Conservation (phyloP, 2,888 invertebrate genomes). For the Pocota personata region DNA sequence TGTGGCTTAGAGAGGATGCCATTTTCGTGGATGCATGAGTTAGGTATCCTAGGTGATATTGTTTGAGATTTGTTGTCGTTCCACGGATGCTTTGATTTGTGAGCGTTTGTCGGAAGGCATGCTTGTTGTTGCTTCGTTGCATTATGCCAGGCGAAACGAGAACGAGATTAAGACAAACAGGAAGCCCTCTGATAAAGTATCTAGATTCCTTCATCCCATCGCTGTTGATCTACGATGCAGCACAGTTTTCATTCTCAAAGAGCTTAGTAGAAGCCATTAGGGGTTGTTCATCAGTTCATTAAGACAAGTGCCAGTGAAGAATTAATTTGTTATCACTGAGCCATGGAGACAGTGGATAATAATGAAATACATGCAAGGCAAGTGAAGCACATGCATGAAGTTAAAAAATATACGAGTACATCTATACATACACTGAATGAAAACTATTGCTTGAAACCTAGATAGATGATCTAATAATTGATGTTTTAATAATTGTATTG, state of each 20-base stretch:
- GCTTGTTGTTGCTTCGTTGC: neutral
- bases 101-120: neutral
- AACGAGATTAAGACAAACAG: neutral
- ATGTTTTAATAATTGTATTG: too few species aligned
- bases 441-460: neutral
- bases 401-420: neutral
- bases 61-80: slow-evolving; percentile 16
- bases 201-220: neutral
- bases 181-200: neutral
- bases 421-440: slow-evolving; percentile 1
- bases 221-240: neutral
- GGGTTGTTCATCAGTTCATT: slow-evolving; percentile 28
- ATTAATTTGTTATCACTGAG: slow-evolving; percentile 19
- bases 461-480: neutral
- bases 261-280: neutral
- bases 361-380: neutral
- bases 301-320: slow-evolving; percentile 10
- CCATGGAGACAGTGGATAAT: neutral
- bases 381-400: neutral
- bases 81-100: slow-evolving; percentile 20
- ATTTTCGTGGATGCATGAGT: slow-evolving; percentile 17
- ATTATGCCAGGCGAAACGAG: neutral
- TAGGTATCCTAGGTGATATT: slow-evolving; percentile 15
- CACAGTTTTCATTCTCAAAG: neutral
- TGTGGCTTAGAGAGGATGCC: slow-evolving; percentile 12